Evolutionary conservation across 2,113 vertebrate species (phyloP).

Genomic region (Phalacrocorax aristotelis): DNA sequence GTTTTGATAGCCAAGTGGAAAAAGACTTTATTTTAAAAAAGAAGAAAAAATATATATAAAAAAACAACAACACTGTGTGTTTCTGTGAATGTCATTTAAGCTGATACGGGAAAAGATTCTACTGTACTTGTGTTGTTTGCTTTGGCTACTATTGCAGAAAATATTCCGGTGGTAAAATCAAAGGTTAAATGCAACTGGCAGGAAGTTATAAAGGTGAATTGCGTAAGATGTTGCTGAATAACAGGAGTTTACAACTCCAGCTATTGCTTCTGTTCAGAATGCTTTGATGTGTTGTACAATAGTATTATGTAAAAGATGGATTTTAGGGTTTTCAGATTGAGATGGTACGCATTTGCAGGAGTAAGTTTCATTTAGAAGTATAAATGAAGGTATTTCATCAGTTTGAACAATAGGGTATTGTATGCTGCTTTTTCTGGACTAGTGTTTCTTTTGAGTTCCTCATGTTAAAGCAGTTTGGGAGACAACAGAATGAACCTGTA

Average conservation of each 20-base stretch:
- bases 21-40: not conserved
- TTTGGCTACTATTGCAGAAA: conserved; percentile 39
- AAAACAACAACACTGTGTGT: not conserved
- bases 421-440: not conserved
- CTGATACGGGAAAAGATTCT: conserved; percentile 26
- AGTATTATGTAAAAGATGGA: not conserved
- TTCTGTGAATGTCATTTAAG: conserved; percentile 31
- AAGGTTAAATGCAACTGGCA: conserved; percentile 34
- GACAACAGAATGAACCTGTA: not conserved
- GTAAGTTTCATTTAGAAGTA: not conserved
- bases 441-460: not conserved
- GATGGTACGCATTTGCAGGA: not conserved
- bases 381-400: not conserved
- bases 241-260: not conserved
- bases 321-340: not conserved
- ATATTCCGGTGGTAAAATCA: conserved; percentile 35
- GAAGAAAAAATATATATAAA: not conserved
- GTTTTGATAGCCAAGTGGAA: not conserved
- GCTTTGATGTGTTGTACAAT: not conserved
- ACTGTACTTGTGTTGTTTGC: not conserved
- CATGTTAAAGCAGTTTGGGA: not conserved
- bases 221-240: conserved; percentile 26
- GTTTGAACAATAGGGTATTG: not conserved
- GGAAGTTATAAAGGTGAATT: conserved; percentile 56
- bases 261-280: not conserved